Evolutionary conservation across 1,140 invertebrate species (phyloP).

Genomic region (Drosophila sechellia): DNA sequence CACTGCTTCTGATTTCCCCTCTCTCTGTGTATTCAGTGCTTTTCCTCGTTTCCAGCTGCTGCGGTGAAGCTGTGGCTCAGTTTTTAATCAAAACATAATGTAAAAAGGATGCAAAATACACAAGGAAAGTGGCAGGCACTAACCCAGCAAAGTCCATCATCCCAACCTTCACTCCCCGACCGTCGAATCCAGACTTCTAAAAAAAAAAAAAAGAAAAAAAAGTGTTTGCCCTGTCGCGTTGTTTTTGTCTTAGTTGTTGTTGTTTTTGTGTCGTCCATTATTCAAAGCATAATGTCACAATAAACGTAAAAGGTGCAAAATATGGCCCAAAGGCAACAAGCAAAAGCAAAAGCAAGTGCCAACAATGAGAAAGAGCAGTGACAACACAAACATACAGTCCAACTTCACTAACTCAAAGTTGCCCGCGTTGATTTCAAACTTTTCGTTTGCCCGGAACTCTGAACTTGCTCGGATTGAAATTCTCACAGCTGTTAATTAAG

Average conservation of each 20-base stretch:
- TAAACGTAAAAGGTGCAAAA: slow-evolving; percentile 81
- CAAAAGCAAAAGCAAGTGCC: slow-evolving; percentile 45
- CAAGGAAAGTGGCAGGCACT: slow-evolving; percentile 46
- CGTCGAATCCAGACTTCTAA: slow-evolving; percentile 35
- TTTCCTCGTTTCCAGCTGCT: slow-evolving; percentile 28
- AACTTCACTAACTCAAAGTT: slow-evolving; percentile 1
- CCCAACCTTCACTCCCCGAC: not conserved
- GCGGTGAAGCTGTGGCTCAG: slow-evolving; percentile 46
- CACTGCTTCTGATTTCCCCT: slow-evolving; percentile 31
- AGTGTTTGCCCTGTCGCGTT: slow-evolving; percentile 64
- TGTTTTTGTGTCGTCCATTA: slow-evolving; percentile 70
- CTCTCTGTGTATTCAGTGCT: slow-evolving; percentile 32
- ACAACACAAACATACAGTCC: slow-evolving; percentile 22
- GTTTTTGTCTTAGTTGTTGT: slow-evolving; percentile 32
- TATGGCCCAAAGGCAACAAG: slow-evolving; percentile 62
- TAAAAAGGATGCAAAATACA: slow-evolving; percentile 51
- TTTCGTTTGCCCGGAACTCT: not conserved
- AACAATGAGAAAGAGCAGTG: slow-evolving; percentile 27
- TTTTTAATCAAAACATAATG: slow-evolving; percentile 81
- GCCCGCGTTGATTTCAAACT: not conserved
- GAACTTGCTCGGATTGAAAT: not conserved
- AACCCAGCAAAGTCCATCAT: slow-evolving; percentile 25
- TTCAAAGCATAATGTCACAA: slow-evolving; percentile 82
- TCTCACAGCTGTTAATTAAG: too few relatives aligned
- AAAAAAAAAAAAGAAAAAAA: slow-evolving; percentile 27